Evolutionary conservation across 1,140 invertebrate genomes (phyloP).

Genomic region (Sarcophaga bullata): DNA sequence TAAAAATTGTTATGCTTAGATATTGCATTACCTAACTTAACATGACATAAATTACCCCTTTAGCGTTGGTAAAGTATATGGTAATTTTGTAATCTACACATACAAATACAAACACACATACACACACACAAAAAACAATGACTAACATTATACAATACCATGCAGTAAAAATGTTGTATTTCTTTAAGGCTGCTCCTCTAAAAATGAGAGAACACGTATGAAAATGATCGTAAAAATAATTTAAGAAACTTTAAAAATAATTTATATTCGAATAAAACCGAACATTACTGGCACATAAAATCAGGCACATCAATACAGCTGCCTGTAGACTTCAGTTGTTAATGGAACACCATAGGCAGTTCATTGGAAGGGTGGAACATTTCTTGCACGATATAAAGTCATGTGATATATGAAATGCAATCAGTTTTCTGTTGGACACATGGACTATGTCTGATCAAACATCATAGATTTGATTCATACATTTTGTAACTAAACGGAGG

Average conservation of each 20-base stretch:
- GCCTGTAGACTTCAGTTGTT: no score
- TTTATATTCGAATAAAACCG: background rate
- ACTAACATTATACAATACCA: no score
- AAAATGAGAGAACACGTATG: background rate
- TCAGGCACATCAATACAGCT: background rate
- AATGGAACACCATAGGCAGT: no score
- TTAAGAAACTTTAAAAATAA: conserved; percentile 3
- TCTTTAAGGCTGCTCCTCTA: background rate
- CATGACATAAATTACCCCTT: conserved; percentile 41
- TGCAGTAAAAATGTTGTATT: background rate
- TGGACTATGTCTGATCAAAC: no score
- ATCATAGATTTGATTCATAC: no score
- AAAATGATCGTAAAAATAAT: background rate
- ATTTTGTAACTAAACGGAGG: no score
- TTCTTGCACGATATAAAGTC: no score
- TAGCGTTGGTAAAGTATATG: conserved; percentile 29
- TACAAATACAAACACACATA: background rate
- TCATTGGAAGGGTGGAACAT: no score
- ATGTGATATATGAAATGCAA: no score
- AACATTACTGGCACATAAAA: background rate
- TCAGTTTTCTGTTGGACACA: no score
- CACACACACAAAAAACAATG: background rate
- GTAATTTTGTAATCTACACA: conserved; percentile 31
- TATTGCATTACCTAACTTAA: conserved; percentile 41
- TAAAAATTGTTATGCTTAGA: conserved; percentile 27